Conservation (phyloP, 2,797 vertebrate species). For the Melopsittacus undulatus region DNA sequence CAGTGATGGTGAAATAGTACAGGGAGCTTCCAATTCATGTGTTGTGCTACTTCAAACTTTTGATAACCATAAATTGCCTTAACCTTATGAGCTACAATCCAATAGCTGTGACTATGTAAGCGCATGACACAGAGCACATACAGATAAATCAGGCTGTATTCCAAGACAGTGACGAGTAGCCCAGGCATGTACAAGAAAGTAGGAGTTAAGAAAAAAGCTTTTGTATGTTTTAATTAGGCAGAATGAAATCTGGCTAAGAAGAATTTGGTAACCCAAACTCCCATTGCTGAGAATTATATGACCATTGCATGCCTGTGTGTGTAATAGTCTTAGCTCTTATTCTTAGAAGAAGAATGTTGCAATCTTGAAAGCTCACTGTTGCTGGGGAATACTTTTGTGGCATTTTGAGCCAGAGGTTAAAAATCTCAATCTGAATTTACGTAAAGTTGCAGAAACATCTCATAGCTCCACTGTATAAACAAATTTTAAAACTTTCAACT, state of each 20-base stretch:
- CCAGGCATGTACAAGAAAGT: too few relatives aligned
- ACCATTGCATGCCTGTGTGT: background rate
- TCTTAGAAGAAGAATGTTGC: background rate
- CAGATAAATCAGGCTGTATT: background rate
- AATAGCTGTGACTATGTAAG: background rate
- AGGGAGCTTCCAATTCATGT: background rate
- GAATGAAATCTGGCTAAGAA: background rate
- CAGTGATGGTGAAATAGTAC: background rate
- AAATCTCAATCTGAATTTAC: background rate
- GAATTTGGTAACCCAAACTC: background rate
- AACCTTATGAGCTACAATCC: background rate
- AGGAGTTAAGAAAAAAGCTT: background rate
- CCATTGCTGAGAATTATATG: background rate
- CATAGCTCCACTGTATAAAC: background rate
- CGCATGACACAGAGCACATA: background rate
- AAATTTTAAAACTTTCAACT: background rate
- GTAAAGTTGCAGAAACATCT: background rate
- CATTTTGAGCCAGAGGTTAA: background rate
- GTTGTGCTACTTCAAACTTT: background rate
- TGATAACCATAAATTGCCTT: background rate
- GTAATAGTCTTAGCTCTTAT: background rate
- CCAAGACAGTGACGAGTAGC: fast-evolving
- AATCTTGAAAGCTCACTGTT: background rate
- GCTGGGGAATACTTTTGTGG: background rate
- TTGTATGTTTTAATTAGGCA: background rate